phyloP scores from a whole-genome alignment of 2,888 invertebrate genomes.

The Apamea monoglypha region DNA sequence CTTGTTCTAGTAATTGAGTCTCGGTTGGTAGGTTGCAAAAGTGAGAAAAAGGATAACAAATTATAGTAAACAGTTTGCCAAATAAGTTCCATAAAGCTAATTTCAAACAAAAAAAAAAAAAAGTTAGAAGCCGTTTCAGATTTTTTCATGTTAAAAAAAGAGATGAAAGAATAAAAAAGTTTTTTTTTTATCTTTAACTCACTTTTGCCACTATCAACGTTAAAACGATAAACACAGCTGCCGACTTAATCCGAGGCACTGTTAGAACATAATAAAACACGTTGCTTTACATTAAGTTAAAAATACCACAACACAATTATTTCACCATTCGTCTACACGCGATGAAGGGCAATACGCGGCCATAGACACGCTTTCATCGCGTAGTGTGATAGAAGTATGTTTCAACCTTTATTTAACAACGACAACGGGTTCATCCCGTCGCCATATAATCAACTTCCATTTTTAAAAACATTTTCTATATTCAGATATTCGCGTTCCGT shows the following conservation, averaged over 20 bases:
- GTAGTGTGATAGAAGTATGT: constrained; percentile 12
- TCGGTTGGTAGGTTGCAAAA: constrained; percentile 14
- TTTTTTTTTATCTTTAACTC: background rate
- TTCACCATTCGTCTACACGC: constrained; percentile 9
- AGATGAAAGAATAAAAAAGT: background rate
- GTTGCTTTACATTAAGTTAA: constrained; percentile 20
- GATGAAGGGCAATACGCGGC: constrained; percentile 31
- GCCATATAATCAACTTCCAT: constrained; percentile 44
- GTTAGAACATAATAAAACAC: constrained; percentile 35
- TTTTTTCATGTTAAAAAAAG: background rate
- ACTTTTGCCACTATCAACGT: constrained; percentile 5
- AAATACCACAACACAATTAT: constrained; percentile 38
- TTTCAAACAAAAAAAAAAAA: background rate
- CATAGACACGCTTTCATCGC: constrained; percentile 38
- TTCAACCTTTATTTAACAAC: constrained; percentile 39
- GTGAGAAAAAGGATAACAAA: constrained; percentile 5
- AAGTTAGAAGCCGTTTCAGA: background rate
- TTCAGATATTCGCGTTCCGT: constrained; percentile 44
- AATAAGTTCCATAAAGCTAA: background rate
- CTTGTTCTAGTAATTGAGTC: constrained; percentile 34
- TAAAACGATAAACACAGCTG: constrained; percentile 39
- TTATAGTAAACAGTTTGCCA: background rate
- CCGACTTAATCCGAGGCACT: constrained; percentile 36
- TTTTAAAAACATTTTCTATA: constrained; percentile 44
- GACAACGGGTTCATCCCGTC: constrained; percentile 17